phyloP scores from a whole-genome alignment of 2,113 vertebrate species.

The Pholis gunnellus region DNA sequence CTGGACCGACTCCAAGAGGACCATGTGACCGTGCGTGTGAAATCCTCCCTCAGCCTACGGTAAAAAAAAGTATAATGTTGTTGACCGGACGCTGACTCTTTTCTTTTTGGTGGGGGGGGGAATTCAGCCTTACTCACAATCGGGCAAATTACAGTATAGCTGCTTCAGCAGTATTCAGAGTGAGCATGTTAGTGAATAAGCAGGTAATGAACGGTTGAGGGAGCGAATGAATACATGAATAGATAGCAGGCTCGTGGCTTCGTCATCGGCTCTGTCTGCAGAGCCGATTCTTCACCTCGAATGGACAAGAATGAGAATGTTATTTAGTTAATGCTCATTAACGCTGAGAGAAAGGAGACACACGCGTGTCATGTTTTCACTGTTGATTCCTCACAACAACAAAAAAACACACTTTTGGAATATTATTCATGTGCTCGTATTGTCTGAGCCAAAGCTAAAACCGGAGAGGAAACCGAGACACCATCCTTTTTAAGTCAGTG shows the following conservation, averaged over 20 bases:
- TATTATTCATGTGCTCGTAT: not conserved
- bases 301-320: slow-evolving; percentile 23
- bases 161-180: slow-evolving; percentile 38
- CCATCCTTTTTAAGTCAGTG: not conserved
- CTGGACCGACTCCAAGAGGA: slow-evolving; percentile 17
- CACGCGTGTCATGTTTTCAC: not conserved
- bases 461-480: not conserved
- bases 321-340: slow-evolving; percentile 7
- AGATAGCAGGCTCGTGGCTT: slow-evolving; percentile 15
- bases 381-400: not conserved
- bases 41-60: not conserved
- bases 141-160: slow-evolving; percentile 30
- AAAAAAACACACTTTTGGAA: not conserved
- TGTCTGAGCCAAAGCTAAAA: not conserved
- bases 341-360: not conserved
- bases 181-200: slow-evolving; percentile 36
- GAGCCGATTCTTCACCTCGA: not conserved
- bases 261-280: slow-evolving; percentile 6
- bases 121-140: slow-evolving; percentile 17
- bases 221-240: slow-evolving; percentile 54
- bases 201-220: slow-evolving; percentile 51
- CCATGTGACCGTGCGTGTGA: not conserved
- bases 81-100: not conserved
- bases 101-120: not conserved
- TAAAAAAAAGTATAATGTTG: slow-evolving; percentile 10